Conservation (phyloP, 2,797 vertebrate species). For the Coregonus ussuriensis region DNA sequence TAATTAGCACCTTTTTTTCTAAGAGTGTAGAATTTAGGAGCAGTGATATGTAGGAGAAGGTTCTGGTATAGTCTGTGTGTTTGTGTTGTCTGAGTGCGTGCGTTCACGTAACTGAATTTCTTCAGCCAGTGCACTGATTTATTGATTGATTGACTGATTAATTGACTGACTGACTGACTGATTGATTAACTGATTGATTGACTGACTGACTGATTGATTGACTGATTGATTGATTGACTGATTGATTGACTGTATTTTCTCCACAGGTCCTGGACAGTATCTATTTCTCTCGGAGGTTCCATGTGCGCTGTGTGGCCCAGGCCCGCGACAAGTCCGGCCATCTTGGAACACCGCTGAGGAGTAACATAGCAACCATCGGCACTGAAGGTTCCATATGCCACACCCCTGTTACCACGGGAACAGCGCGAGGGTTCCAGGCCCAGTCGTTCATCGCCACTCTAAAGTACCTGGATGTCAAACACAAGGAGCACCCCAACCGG, state of each 20-base stretch:
- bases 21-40: too few relatives aligned
- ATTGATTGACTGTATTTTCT: background rate
- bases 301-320: constrained; percentile 93
- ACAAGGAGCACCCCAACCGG: constrained; percentile 98
- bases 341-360: constrained; percentile 89
- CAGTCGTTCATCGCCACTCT: constrained; percentile 96
- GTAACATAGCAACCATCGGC: constrained; percentile 89
- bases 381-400: constrained; percentile 96
- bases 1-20: too few relatives aligned
- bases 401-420: constrained; percentile 93
- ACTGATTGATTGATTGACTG: rapidly evolving
- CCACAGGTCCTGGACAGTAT: constrained; percentile 94
- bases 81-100: background rate
- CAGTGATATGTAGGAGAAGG: background rate
- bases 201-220: too few relatives aligned
- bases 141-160: too few relatives aligned
- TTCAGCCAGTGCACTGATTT: background rate
- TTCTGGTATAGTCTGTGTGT: background rate
- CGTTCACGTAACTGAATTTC: background rate
- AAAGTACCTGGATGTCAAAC: constrained; percentile 96
- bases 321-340: constrained; percentile 91
- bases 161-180: too few relatives aligned
- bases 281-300: constrained; percentile 96
- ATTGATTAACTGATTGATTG: too few relatives aligned
- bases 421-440: constrained; percentile 93